A percentile compares a stretch with the other conserved stretches of the same genome.
These are phyloP conservation scores for Ophion slaviceki DNA, from an alignment of 2,888 invertebrate genomes.

Conservation along the genomic window DNA sequence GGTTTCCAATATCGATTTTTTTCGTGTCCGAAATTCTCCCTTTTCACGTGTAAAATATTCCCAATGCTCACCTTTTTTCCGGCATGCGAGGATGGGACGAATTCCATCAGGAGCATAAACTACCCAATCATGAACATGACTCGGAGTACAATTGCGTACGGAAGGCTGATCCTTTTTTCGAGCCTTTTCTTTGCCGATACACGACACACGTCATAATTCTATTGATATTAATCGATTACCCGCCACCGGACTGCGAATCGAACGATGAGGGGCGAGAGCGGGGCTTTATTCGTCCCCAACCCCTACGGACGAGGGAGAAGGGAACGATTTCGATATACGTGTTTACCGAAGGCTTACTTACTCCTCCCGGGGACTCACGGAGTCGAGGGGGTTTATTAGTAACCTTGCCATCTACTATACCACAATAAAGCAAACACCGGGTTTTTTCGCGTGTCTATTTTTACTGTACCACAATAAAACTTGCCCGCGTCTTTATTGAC, in stretches of 20 bases:
- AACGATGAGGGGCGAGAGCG: constrained; percentile 14
- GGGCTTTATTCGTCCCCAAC: constrained; percentile 51
- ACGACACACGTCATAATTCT: constrained; percentile 78
- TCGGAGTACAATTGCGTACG: constrained; percentile 43
- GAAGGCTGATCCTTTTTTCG: constrained; percentile 38
- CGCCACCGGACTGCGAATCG: constrained; percentile 30
- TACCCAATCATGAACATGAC: constrained; percentile 29
- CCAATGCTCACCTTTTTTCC: neutral
- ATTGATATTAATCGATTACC: constrained; percentile 82
- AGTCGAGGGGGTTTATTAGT: constrained; percentile 57
- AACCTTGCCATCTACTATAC: constrained; percentile 51
- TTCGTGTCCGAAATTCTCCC: neutral
- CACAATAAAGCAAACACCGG: constrained; percentile 54
- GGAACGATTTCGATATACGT: constrained; percentile 61
- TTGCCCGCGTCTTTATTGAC: constrained; percentile 41
- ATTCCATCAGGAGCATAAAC: constrained; percentile 23
- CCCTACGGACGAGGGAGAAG: constrained; percentile 53
- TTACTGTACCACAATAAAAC: constrained; percentile 47
- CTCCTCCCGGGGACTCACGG: constrained; percentile 48
- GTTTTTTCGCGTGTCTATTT: constrained; percentile 39
- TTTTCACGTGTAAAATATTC: neutral
- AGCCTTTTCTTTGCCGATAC: constrained; percentile 54
- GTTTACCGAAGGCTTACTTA: constrained; percentile 61
- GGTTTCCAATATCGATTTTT: neutral
- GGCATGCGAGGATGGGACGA: neutral